phyloP scores from a whole-genome alignment of 2,113 vertebrate species.

The Butorides virescens region DNA sequence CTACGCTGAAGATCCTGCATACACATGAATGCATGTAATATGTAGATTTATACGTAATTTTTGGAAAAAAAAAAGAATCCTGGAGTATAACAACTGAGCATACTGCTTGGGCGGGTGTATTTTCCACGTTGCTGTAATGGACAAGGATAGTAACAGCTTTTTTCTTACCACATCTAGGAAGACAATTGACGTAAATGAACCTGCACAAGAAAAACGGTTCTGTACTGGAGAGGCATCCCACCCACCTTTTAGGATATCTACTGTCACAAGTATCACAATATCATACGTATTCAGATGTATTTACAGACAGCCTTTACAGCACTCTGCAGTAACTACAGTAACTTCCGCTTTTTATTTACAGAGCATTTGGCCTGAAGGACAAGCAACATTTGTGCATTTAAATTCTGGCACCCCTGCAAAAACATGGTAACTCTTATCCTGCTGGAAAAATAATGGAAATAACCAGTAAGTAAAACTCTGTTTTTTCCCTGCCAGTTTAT shows the following conservation, averaged over 20 bases:
- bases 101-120: background rate
- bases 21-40: background rate
- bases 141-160: background rate
- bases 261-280: background rate
- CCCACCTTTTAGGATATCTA: background rate
- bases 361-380: constrained; percentile 30
- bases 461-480: background rate
- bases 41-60: background rate
- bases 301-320: background rate
- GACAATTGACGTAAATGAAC: background rate
- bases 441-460: background rate
- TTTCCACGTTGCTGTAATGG: background rate
- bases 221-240: background rate
- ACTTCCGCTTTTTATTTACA: constrained; percentile 14
- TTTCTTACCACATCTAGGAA: background rate
- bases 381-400: constrained; percentile 3
- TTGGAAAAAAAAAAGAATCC: background rate
- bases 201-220: background rate
- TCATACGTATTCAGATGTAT: background rate
- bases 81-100: background rate
- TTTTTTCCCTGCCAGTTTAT: background rate
- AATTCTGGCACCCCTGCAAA: constrained; percentile 23
- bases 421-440: background rate
- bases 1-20: background rate
- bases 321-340: background rate